Conservation (phyloP, 2,888 invertebrate genomes). For the Antheraea assamensis region DNA sequence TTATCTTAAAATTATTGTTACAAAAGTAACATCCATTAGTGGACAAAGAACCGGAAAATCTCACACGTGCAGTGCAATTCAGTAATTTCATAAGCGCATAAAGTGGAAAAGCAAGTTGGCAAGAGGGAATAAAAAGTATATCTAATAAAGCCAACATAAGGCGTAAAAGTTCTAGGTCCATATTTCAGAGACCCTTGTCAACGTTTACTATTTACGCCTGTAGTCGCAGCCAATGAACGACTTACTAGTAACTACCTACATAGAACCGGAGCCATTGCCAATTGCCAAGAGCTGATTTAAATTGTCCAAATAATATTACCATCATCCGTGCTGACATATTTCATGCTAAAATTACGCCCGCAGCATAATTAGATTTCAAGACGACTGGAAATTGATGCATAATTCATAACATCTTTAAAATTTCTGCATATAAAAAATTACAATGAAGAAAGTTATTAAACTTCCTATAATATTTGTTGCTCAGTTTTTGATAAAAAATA, state of each 20-base stretch:
- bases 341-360: not conserved
- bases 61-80: not conserved
- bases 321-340: conserved; percentile 4
- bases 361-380: not conserved
- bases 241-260: conserved; percentile 8
- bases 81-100: not conserved
- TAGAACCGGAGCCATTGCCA: conserved; percentile 30
- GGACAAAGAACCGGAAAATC: not conserved
- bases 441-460: not conserved
- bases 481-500: no score
- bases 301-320: conserved; percentile 30
- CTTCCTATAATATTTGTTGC: not conserved
- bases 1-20: not conserved
- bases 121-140: not conserved
- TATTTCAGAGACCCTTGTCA: conserved; percentile 22
- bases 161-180: conserved; percentile 14
- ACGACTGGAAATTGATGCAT: conserved; percentile 4
- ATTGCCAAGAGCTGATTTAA: conserved; percentile 35
- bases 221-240: conserved; percentile 25
- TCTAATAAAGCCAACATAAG: not conserved
- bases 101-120: not conserved
- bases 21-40: not conserved
- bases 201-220: conserved; percentile 16
- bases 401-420: not conserved
- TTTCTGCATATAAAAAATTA: not conserved